These are phyloP conservation scores for Gasterosteus nipponicus DNA, from an alignment of 2,113 vertebrate genomes.

Conservation along the genomic window DNA sequence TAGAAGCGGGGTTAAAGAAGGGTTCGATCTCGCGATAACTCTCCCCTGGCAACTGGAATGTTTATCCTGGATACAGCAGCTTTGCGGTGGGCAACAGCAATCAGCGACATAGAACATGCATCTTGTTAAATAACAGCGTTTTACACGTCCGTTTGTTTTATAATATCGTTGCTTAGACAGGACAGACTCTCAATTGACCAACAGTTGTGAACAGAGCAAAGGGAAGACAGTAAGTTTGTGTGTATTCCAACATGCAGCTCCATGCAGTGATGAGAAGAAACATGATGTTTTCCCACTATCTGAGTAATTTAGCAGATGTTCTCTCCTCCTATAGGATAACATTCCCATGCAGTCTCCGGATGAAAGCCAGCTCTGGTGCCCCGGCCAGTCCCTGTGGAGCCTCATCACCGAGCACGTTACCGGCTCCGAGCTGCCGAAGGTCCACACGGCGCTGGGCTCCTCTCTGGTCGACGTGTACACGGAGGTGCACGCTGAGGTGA, in stretches of 20 bases:
- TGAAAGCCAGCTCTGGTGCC: constrained; percentile 58
- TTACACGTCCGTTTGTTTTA: not conserved
- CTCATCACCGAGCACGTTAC: constrained; percentile 81
- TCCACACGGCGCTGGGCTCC: constrained; percentile 80
- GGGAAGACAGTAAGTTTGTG: not conserved
- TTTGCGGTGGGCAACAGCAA: constrained; percentile 13
- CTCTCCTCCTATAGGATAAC: constrained; percentile 18
- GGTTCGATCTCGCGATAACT: not conserved
- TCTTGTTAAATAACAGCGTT: not conserved
- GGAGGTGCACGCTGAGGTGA: constrained; percentile 86
- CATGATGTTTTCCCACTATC: not conserved
- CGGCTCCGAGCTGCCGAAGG: constrained; percentile 78
- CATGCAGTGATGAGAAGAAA: not conserved
- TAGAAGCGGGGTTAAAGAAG: not conserved
- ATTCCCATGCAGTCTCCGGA: constrained; percentile 54
- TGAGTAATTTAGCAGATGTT: not conserved
- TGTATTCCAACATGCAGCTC: not conserved
- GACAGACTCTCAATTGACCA: too few relatives aligned
- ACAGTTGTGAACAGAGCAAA: not conserved
- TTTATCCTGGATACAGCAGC: constrained; percentile 65
- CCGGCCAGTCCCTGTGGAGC: constrained; percentile 81
- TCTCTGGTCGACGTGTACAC: constrained; percentile 82
- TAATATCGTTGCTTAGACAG: not conserved
- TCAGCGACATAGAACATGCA: not conserved
- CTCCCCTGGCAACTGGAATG: constrained; percentile 53